Conservation (phyloP, 2,888 invertebrate genomes). For the Drosophila kambysellisi region DNA sequence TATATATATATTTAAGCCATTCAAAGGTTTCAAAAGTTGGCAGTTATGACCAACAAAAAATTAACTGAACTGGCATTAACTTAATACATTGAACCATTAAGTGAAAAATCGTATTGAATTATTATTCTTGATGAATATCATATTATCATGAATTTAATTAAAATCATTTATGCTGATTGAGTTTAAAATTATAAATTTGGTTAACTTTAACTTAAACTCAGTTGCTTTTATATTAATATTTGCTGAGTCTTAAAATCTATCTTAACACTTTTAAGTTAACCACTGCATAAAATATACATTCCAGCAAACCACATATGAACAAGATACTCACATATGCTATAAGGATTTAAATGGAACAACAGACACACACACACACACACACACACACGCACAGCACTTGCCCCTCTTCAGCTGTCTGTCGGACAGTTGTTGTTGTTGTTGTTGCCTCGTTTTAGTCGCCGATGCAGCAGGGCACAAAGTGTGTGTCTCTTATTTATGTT, state of each 20-base stretch:
- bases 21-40: not conserved
- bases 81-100: not conserved
- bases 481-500: slow-evolving; percentile 45
- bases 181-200: not conserved
- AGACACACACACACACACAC: too few relatives aligned
- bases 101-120: not conserved
- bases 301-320: not conserved
- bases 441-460: slow-evolving; percentile 23
- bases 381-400: not conserved
- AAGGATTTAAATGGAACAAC: not conserved
- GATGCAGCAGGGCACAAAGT: slow-evolving; percentile 8
- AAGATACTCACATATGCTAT: not conserved
- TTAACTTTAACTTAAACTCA: not conserved
- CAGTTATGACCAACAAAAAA: not conserved
- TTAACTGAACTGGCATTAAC: slow-evolving; percentile 1
- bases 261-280: not conserved
- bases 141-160: not conserved
- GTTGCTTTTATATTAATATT: not conserved
- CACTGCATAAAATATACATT: not conserved
- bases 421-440: not conserved
- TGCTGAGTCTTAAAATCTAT: not conserved
- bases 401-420: not conserved
- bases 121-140: not conserved
- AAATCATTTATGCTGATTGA: not conserved
- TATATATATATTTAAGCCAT: not conserved